Percentiles rank a stretch among this genome's conserved stretches.
Evolutionary conservation across 2,113 vertebrate genomes (phyloP).

Genomic region (Haemorhous mexicanus): DNA sequence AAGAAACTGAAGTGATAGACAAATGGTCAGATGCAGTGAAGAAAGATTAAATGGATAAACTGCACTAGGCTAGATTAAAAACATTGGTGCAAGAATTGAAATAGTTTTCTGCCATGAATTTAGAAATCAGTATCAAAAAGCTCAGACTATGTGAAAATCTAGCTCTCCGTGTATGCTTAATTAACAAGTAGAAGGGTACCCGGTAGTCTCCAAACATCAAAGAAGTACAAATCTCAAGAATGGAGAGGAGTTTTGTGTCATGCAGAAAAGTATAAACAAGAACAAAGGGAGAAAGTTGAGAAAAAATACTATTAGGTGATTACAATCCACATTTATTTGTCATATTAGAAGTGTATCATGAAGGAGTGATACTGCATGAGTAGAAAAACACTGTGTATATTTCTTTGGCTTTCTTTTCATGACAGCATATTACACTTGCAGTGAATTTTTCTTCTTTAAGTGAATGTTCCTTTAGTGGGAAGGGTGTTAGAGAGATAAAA

Average conservation of each 20-base stretch:
- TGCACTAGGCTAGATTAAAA: background rate
- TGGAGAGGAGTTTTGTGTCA: background rate
- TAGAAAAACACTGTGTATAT: background rate
- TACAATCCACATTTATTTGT: background rate
- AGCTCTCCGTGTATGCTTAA: background rate
- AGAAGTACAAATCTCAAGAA: background rate
- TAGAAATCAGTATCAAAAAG: background rate
- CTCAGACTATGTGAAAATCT: background rate
- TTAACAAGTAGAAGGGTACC: background rate
- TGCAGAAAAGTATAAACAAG: background rate
- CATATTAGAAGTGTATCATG: background rate
- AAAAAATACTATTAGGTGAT: background rate
- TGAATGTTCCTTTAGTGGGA: background rate
- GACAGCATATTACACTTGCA: background rate
- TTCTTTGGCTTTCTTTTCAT: background rate
- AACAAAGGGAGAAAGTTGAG: background rate
- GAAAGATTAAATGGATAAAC: background rate
- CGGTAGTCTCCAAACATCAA: background rate
- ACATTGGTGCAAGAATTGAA: background rate
- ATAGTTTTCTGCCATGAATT: background rate
- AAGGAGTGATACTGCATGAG: background rate
- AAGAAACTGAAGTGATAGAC: background rate
- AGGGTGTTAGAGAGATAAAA: background rate
- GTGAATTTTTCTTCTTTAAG: slow-evolving; percentile 1
- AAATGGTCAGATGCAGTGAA: background rate